A percentile compares a stretch with the other conserved stretches of the same genome.
Evolutionary conservation across 1,140 invertebrate species (phyloP).

Genomic region (Euwallacea fornicatus): DNA sequence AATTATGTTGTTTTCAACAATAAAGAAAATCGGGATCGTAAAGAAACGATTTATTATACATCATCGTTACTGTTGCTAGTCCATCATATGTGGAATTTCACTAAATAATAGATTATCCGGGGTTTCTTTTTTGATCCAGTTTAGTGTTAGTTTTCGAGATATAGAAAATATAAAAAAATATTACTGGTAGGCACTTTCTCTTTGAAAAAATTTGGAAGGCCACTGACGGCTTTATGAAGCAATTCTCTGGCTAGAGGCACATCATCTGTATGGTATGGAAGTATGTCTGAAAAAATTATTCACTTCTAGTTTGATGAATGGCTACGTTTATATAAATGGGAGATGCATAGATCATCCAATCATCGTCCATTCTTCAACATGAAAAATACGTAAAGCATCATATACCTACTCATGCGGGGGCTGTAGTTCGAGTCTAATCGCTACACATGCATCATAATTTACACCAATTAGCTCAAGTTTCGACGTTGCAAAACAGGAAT

Average conservation of each 20-base stretch:
- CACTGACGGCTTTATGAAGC: constrained; percentile 79
- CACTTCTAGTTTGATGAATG: neutral
- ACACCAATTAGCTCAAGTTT: too few relatives aligned
- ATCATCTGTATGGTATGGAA: constrained; percentile 74
- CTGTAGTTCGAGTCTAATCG: too few relatives aligned
- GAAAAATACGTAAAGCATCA: neutral
- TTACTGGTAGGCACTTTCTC: constrained; percentile 59
- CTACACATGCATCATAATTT: too few relatives aligned
- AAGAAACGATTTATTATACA: neutral
- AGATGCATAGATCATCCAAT: neutral
- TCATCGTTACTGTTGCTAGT: too few relatives aligned
- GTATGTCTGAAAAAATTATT: constrained; percentile 67
- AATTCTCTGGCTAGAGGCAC: constrained; percentile 78
- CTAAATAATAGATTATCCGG: too few relatives aligned
- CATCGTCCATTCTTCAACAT: neutral
- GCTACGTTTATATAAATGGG: too few relatives aligned
- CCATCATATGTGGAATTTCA: too few relatives aligned
- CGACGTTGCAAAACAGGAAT: too few relatives aligned
- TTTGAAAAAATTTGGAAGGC: constrained; percentile 85
- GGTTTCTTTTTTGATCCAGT: too few relatives aligned
- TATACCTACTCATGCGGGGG: neutral
- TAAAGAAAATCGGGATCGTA: constrained; percentile 18
- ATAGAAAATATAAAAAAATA: constrained; percentile 8
- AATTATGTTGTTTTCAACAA: constrained; percentile 27
- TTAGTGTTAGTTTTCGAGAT: too few relatives aligned